Evolutionary conservation across 2,888 invertebrate species (phyloP).

Genomic region (Stenolophus ochropezus): DNA sequence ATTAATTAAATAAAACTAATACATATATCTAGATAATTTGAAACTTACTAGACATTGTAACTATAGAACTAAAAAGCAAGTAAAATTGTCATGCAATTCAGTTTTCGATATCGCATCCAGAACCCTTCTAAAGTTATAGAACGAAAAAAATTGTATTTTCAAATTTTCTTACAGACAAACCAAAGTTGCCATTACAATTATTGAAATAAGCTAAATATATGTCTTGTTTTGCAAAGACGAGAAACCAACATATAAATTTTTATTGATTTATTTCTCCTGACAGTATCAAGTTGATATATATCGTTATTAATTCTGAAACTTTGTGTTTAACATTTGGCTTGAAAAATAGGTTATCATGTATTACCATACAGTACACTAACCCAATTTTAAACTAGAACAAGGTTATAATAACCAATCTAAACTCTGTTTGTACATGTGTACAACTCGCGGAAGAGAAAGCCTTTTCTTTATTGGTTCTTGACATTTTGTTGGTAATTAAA

Average conservation of each 20-base stretch:
- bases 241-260: not conserved
- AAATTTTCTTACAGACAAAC: no score
- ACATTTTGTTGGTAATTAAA: slow-evolving; percentile 18
- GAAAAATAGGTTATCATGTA: not conserved
- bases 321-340: not conserved
- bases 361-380: not conserved
- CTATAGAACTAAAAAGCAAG: no score
- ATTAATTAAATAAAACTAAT: no score
- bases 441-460: not conserved
- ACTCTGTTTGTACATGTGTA: not conserved
- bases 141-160: no score
- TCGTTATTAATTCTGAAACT: not conserved
- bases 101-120: no score
- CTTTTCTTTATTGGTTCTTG: not conserved
- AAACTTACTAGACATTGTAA: no score
- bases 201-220: no score
- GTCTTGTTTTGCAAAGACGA: not conserved
- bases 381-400: not conserved
- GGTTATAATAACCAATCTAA: not conserved
- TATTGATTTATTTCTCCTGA: not conserved
- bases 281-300: not conserved
- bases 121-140: no score
- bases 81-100: no score
- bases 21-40: no score
- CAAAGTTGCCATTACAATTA: no score